Percentiles rank a stretch among this genome's conserved stretches.
These are phyloP conservation scores for Linepithema humile DNA, from an alignment of 1,140 invertebrate genomes.

Conservation along the genomic window DNA sequence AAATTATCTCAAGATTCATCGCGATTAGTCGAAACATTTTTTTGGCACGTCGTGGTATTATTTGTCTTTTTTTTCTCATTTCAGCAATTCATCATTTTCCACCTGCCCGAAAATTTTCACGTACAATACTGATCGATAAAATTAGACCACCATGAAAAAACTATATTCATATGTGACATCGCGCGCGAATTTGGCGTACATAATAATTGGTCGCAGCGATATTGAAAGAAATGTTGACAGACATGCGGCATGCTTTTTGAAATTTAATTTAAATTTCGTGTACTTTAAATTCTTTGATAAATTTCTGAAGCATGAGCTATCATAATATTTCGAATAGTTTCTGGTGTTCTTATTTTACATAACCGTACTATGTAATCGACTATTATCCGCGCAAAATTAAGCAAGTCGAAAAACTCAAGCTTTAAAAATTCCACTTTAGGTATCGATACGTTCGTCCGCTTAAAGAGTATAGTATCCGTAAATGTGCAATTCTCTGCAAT, in stretches of 20 bases:
- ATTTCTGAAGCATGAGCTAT: neutral
- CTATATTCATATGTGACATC: neutral
- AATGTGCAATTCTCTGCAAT: neutral
- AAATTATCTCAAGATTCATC: conserved; percentile 11
- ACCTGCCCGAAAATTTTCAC: conserved; percentile 52
- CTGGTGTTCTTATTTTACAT: neutral
- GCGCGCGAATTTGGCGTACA: neutral
- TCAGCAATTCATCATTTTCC: conserved; percentile 8
- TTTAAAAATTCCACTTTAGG: neutral
- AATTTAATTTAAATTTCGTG: neutral
- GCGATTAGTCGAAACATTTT: conserved; percentile 14
- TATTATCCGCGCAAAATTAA: neutral
- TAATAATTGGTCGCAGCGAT: conserved; percentile 9
- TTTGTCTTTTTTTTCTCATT: neutral
- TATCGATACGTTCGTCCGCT: neutral
- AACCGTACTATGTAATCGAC: conserved; percentile 26
- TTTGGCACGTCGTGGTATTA: neutral
- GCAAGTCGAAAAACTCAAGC: neutral
- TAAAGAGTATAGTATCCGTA: neutral
- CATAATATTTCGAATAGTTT: neutral
- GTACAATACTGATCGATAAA: conserved; percentile 17
- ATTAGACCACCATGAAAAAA: conserved; percentile 18
- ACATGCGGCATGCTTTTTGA: neutral
- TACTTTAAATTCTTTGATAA: neutral
- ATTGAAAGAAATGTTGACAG: too few relatives aligned